Percentiles rank a stretch among this genome's conserved stretches.
Conservation (phyloP, 2,113 vertebrate species). For the Forbesichthys papilliferus region DNA sequence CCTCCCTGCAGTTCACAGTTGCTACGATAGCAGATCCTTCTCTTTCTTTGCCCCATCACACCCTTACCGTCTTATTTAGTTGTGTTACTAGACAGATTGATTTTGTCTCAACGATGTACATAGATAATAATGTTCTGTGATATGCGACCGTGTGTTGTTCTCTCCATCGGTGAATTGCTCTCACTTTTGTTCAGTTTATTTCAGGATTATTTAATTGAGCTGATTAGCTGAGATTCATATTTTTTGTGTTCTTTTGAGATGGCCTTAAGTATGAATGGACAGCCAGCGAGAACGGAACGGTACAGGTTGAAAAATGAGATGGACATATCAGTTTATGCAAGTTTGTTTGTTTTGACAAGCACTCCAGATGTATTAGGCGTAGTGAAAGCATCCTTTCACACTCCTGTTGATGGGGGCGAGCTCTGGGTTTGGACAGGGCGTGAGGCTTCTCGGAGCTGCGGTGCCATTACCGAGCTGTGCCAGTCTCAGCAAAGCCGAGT, state of each 20-base stretch:
- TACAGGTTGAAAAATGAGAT: conserved; percentile 6
- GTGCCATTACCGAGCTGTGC: no score
- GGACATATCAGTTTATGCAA: neutral
- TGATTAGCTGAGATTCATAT: conserved; percentile 3
- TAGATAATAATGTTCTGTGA: conserved; percentile 46
- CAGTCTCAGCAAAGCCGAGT: neutral
- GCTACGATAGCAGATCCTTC: conserved; percentile 34
- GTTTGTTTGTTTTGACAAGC: neutral
- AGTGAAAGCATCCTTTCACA: no score
- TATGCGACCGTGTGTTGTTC: conserved; percentile 27
- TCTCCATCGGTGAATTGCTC: conserved; percentile 32
- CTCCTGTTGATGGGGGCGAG: no score
- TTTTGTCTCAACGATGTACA: conserved; percentile 40
- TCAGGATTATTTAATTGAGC: conserved; percentile 53
- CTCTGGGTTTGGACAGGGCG: no score
- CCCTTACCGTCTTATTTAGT: conserved; percentile 32
- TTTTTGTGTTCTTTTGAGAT: conserved; percentile 16
- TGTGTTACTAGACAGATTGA: conserved; percentile 31
- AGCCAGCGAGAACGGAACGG: conserved; percentile 1
- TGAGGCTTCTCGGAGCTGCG: no score
- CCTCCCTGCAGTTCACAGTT: conserved; percentile 51
- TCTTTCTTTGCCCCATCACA: conserved; percentile 15
- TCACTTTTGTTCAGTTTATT: conserved; percentile 37
- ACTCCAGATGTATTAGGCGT: no score
- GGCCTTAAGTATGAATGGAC: conserved; percentile 58